Percentiles rank a stretch among this genome's conserved stretches.
Evolutionary conservation across 2,797 vertebrate genomes (phyloP).

Genomic region (Graptemys geographica): DNA sequence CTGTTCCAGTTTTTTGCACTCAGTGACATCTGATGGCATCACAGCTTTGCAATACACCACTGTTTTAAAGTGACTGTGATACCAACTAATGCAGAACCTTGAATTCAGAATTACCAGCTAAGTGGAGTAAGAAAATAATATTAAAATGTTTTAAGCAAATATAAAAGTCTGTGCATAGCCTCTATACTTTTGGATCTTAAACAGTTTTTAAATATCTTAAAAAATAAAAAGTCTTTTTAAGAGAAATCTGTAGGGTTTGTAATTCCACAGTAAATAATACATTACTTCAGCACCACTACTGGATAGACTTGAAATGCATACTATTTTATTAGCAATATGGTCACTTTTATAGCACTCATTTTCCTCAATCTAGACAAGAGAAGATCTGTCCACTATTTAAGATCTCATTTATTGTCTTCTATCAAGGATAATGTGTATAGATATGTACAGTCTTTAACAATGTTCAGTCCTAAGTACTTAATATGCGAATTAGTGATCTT

Average conservation of each 20-base stretch:
- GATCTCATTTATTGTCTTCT: slow-evolving; percentile 45
- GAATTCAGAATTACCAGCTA: neutral
- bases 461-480: slow-evolving; percentile 39
- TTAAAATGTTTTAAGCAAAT: neutral
- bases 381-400: slow-evolving; percentile 14
- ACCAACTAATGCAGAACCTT: neutral
- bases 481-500: slow-evolving; percentile 55
- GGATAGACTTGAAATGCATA: neutral
- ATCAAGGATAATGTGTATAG: slow-evolving; percentile 35
- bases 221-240: neutral
- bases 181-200: neutral
- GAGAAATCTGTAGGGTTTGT: neutral
- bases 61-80: neutral
- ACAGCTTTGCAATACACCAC: neutral
- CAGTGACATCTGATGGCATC: neutral
- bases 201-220: neutral
- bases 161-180: neutral
- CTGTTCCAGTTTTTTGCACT: neutral
- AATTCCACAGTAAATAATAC: slow-evolving; percentile 1
- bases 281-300: neutral
- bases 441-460: slow-evolving; percentile 38
- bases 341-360: slow-evolving; percentile 38
- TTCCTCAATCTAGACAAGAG: neutral
- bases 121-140: neutral
- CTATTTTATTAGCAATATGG: neutral